phyloP scores from a whole-genome alignment of 2,888 invertebrate species.

The Andrena hattorfiana region DNA sequence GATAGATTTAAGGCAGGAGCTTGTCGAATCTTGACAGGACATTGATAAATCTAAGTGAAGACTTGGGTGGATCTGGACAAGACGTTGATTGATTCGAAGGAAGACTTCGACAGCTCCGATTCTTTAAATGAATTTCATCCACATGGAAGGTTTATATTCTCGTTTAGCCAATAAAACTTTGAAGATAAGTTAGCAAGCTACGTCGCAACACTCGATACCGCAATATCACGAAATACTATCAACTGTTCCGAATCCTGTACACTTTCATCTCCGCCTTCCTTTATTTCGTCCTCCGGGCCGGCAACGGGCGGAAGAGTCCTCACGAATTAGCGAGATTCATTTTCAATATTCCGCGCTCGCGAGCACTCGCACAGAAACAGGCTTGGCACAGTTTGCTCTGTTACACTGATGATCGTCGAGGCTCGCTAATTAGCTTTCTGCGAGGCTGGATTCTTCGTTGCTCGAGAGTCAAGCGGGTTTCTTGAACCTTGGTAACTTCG shows the following conservation, averaged over 20 bases:
- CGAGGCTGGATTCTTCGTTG: conserved; percentile 21
- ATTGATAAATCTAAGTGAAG: conserved; percentile 18
- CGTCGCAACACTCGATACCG: neutral
- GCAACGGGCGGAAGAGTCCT: neutral
- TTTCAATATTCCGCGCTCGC: conserved; percentile 28
- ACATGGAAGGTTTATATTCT: neutral
- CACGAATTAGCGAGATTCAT: conserved; percentile 1
- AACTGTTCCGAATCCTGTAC: neutral
- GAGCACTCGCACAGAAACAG: conserved; percentile 25
- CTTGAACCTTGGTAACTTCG: conserved; percentile 42
- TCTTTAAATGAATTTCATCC: neutral
- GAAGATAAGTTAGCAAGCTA: neutral
- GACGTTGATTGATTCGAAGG: conserved; percentile 2
- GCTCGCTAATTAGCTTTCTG: conserved; percentile 49
- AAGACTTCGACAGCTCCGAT: neutral
- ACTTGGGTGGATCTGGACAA: neutral
- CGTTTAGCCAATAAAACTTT: neutral
- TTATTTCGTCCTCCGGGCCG: neutral
- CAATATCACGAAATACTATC: neutral
- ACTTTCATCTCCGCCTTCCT: neutral
- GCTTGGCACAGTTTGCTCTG: conserved; percentile 53
- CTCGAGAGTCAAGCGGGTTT: conserved; percentile 27
- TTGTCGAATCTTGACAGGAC: conserved; percentile 1
- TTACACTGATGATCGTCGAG: conserved; percentile 52
- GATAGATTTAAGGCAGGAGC: conserved; percentile 25